A percentile compares a stretch with the other conserved stretches of the same genome.
phyloP scores from a whole-genome alignment of 2,113 vertebrate genomes.

The Thomomys bottae region DNA sequence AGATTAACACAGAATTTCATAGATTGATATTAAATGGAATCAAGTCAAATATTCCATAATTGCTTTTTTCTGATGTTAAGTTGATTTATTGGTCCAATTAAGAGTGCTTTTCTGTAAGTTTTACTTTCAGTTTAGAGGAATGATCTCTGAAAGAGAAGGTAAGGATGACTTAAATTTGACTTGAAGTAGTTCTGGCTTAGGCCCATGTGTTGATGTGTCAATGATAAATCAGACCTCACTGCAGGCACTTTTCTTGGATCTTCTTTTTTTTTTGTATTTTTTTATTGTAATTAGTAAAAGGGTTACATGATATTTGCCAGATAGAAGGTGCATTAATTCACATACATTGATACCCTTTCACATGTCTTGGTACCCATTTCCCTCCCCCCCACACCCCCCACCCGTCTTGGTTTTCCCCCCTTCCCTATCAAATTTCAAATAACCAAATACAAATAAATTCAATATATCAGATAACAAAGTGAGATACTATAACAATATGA shows the following conservation, averaged over 20 bases:
- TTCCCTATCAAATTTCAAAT: too few relatives aligned
- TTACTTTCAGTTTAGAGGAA: slow-evolving; percentile 62
- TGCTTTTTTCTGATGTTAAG: slow-evolving; percentile 76
- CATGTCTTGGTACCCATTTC: too few relatives aligned
- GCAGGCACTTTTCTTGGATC: slow-evolving; percentile 58
- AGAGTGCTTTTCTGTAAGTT: slow-evolving; percentile 70
- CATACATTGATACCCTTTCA: too few relatives aligned
- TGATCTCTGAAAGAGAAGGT: slow-evolving; percentile 47
- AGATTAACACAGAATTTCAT: slow-evolving; percentile 80
- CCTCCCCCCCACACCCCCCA: too few relatives aligned
- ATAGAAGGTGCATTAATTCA: too few relatives aligned
- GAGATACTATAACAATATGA: too few relatives aligned
- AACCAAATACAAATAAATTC: too few relatives aligned
- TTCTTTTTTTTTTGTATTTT: too few relatives aligned
- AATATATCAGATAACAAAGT: too few relatives aligned
- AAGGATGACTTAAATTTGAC: slow-evolving; percentile 66
- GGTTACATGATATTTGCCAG: too few relatives aligned
- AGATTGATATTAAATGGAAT: slow-evolving; percentile 74
- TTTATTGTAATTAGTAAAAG: too few relatives aligned
- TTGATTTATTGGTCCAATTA: slow-evolving; percentile 83
- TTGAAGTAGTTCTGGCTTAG: slow-evolving; percentile 71
- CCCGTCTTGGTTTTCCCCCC: too few relatives aligned
- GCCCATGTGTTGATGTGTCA: slow-evolving; percentile 20
- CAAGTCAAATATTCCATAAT: slow-evolving; percentile 82
- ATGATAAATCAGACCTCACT: slow-evolving; percentile 53